phyloP scores from a whole-genome alignment of 2,113 vertebrate species.

The Notothenia coriiceps region DNA sequence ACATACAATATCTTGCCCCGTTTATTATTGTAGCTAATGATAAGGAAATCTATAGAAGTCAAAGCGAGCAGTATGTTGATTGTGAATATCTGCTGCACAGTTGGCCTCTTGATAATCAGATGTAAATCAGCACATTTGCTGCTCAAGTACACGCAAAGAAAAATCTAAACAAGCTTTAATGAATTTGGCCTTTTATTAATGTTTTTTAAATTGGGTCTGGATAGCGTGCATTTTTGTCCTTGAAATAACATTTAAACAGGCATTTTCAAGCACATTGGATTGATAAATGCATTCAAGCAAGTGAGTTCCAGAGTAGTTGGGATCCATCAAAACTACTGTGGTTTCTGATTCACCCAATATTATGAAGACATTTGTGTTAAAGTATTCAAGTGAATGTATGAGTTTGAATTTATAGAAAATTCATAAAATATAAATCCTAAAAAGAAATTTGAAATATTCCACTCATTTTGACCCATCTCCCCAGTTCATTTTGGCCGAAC shows the following conservation, averaged over 20 bases:
- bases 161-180: conserved; percentile 19
- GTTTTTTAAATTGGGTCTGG: conserved; percentile 13
- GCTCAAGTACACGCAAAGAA: conserved; percentile 7
- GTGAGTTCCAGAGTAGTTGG: no score
- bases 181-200: conserved; percentile 44
- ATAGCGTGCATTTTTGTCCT: conserved; percentile 5
- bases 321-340: not conserved
- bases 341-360: not conserved
- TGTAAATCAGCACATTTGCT: conserved; percentile 14
- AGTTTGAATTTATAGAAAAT: not conserved
- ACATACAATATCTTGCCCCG: no score
- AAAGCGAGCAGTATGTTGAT: not conserved
- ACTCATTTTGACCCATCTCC: no score
- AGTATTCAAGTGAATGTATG: not conserved
- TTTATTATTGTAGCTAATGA: conserved; percentile 12
- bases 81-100: conserved; percentile 14
- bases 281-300: not conserved
- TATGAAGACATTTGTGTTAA: not conserved
- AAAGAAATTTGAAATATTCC: not conserved
- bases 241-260: conserved; percentile 20
- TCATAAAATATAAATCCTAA: not conserved
- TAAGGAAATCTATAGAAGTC: not conserved
- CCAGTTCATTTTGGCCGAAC: not conserved
- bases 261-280: not conserved
- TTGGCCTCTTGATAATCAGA: conserved; percentile 1